Conservation (phyloP, 2,888 invertebrate genomes). For the Ctenicera cuprea region DNA sequence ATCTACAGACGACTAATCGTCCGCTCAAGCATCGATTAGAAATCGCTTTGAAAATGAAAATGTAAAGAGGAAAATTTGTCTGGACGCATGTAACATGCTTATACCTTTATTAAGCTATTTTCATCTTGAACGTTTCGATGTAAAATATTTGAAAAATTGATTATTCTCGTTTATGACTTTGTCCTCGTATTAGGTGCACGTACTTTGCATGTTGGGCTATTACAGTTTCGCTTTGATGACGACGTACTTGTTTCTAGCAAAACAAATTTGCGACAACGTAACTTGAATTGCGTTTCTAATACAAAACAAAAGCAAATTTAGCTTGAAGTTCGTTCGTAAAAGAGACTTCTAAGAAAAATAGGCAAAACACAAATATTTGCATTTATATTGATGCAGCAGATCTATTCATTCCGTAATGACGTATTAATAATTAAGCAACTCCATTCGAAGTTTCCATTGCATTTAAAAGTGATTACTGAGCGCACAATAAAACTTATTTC, state of each 20-base stretch:
- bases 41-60: constrained; percentile 26
- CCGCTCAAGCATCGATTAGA: constrained; percentile 33
- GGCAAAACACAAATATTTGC: constrained; percentile 20
- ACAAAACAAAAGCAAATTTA: no score
- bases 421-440: constrained; percentile 51
- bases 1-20: constrained; percentile 44
- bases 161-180: constrained; percentile 62
- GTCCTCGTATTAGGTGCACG: constrained; percentile 38
- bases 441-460: constrained; percentile 39
- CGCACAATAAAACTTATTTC: constrained; percentile 33
- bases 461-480: constrained; percentile 41
- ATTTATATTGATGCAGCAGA: constrained; percentile 41
- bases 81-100: constrained; percentile 65
- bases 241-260: constrained; percentile 12
- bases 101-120: constrained; percentile 69
- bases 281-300: no score
- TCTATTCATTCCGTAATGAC: constrained; percentile 53
- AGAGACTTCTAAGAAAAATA: no score
- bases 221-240: constrained; percentile 37
- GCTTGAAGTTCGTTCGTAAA: no score
- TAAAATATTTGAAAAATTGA: constrained; percentile 69
- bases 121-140: constrained; percentile 66
- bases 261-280: neutral
- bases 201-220: constrained; percentile 23
- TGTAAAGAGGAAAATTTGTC: constrained; percentile 21